phyloP scores from a whole-genome alignment of 2,797 vertebrate species.

The Enteromius unitaeniatus region DNA sequence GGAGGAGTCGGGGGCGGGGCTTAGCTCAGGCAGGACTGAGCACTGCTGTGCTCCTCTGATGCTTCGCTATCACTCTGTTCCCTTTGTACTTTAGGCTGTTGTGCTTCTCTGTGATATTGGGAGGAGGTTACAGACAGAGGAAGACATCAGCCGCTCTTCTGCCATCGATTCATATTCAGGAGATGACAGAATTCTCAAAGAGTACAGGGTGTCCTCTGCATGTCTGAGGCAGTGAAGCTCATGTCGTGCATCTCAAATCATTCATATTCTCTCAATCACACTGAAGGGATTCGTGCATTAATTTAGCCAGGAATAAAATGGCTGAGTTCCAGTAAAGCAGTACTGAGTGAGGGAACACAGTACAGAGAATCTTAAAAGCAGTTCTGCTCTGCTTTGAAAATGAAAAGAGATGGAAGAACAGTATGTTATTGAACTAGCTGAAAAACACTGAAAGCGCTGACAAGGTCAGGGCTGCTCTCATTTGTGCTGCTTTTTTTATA shows the following conservation, averaged over 20 bases:
- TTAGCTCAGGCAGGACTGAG: constrained; percentile 48
- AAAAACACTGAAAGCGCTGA: background rate
- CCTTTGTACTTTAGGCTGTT: constrained; percentile 35
- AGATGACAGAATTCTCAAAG: background rate
- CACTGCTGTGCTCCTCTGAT: constrained; percentile 45
- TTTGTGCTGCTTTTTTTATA: background rate
- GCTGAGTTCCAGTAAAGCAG: background rate
- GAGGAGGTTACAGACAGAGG: constrained; percentile 14
- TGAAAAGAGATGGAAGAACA: background rate
- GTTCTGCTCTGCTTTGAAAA: background rate
- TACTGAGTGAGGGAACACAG: constrained; percentile 7
- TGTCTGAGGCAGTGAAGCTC: background rate
- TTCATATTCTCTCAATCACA: background rate
- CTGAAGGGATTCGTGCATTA: background rate
- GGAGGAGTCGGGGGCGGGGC: constrained; percentile 72
- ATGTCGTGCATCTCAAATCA: constrained; percentile 6
- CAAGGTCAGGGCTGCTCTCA: constrained; percentile 17
- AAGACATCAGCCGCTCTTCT: background rate
- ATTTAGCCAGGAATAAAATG: constrained; percentile 4
- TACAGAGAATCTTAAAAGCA: constrained; percentile 3
- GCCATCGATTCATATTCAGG: constrained; percentile 30
- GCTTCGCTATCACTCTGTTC: constrained; percentile 29
- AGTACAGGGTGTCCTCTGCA: constrained; percentile 21
- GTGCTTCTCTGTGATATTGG: constrained; percentile 6
- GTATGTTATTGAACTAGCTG: background rate